Evolutionary conservation across 2,888 invertebrate genomes (phyloP), one percentile per base, ranked within the genome.

Genomic region (Pammene aurita): DNA sequence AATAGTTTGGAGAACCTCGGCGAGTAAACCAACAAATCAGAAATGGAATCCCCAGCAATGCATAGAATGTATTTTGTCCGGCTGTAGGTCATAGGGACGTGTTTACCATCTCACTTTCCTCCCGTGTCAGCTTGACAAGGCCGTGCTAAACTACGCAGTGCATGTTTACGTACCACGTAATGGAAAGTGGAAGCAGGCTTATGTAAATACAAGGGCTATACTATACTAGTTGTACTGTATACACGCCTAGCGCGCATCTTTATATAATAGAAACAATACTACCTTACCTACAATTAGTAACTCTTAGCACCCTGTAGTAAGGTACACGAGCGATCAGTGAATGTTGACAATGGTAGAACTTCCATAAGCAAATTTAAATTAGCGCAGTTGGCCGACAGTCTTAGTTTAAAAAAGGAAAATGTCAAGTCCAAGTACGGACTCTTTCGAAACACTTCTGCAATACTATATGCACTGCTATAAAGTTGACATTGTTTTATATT

Each of bases 41-140:
- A n/a, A n/a, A n/a, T n/a, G n/a, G n/a, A n/a, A n/a, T n/a, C n/a
- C n/a, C n/a, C n/a, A n/a, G n/a, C n/a, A n/a, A n/a, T n/a, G n/a
- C n/a, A n/a, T n/a, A n/a, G n/a, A n/a, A n/a, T n/a, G 26, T 26
- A 4, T 26, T 2, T 26, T 2, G 26, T 4, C 70, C 68, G 38
- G 55, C 64, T 64, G 50, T 62, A 66, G 75, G 72, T 73, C 61
- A 57, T 26, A 70, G 46, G 72, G 72, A 77, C 80, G 70, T 79
- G 77, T 82, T 80, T 80, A 78, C 71, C 72, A 77, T 78, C 77
- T 78, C 77, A 78, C 77, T 78, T 77, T 79, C 77, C 73, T 77
- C 75, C 72, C 73, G 70, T 73, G 76, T 68, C 72, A 71, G 70
- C 75, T 74, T 72, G 66, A 64, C 66, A 71, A 72, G 68, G 64